Conservation (phyloP, 2,888 invertebrate genomes). For the Pristionchus exspectatus region DNA sequence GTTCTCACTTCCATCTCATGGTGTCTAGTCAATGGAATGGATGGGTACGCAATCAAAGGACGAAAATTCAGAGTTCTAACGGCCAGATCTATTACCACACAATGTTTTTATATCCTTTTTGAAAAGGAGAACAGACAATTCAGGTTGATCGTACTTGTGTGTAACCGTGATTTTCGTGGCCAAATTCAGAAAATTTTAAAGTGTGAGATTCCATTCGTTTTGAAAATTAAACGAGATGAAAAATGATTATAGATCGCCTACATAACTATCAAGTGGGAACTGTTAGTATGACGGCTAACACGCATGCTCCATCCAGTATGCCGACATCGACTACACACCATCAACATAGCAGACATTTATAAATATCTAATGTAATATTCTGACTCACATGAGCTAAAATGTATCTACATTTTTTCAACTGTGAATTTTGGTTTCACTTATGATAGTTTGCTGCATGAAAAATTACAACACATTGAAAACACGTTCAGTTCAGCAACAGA, state of each 20-base stretch:
- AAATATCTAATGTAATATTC: no score
- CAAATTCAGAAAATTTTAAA: background rate
- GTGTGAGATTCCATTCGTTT: background rate
- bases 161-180: background rate
- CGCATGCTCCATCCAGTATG: background rate
- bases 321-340: background rate
- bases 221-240: no score
- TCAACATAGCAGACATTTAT: background rate
- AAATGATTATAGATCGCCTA: background rate
- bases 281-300: background rate
- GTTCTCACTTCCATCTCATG: background rate
- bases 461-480: no score
- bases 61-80: no score
- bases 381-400: no score
- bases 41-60: background rate
- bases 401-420: no score
- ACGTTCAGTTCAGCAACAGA: no score
- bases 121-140: no score
- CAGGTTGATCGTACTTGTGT: background rate
- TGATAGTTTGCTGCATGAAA: no score
- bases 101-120: no score
- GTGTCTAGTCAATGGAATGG: conserved; percentile 35
- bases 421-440: no score
- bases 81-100: no score
- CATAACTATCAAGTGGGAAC: background rate